Base-by-base conservation (phyloP, 2,888 invertebrate genomes). In the Augiades crinisus region DNA sequence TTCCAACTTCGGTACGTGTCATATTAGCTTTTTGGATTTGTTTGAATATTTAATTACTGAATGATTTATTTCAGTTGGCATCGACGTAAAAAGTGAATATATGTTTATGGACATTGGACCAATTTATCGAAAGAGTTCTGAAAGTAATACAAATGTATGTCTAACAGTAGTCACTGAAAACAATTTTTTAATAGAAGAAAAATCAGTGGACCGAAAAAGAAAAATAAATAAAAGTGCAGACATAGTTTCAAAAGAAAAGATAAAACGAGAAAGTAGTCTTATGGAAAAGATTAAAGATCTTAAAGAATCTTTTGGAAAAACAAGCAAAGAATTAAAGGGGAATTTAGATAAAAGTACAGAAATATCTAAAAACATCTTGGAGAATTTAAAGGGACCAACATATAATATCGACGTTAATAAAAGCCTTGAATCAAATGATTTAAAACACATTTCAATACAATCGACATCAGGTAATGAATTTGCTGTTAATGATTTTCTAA, bases 1-100 rank as follows among this genome's bases (percentile, higher is more conserved):
- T 63, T 90, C 91, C 37, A 82, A 72, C 58, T 90, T 91, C 76
- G 92, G 92, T 43, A 47, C 4, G 24, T 38, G n/a, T n/a, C n/a
- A n/a, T n/a, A n/a, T 21, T 27, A 36, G 36, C 51, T 55, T 53
- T 52, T 45, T 8, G 5, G 6, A n/a, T 13, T 12, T 3, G 5
- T 31, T 31, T n/a, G 1, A 5, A 27, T 8, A 2, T 2, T 8
- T 27, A n/a, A 10, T 6, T 30, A 4, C 14, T 24, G 14, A 8
- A 2, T 34, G 3, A 37, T 37, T 16, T 3, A 8, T 55, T 88
- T 44, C 69, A 92, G 92, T 89, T 63, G 92, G 92, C 1, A 78
- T 92, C 16, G 92, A 92, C 62, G 77, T 65, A 2, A 71, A 80
- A 13, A 69, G 73, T 51, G 82, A 85, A 65, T 83, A 78, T 58